Percentiles rank a stretch among this genome's conserved stretches.
These are phyloP conservation scores for Ormyrus thymus DNA, from an alignment of 2,888 invertebrate species.

Conservation along the genomic window DNA sequence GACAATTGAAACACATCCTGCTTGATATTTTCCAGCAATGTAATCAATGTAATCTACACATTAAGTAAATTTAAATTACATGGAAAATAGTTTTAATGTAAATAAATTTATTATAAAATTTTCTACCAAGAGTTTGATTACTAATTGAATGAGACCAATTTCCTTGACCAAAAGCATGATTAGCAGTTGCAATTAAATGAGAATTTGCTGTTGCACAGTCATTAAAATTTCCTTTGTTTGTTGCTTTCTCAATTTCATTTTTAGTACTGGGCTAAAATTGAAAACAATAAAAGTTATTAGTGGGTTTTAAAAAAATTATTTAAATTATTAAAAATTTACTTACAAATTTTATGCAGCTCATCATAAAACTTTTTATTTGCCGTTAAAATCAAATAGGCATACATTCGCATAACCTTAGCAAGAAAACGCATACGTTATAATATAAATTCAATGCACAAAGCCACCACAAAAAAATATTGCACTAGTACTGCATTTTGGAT, in stretches of 20 bases:
- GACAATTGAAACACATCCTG: conserved; percentile 57
- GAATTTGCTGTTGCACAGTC: conserved; percentile 5
- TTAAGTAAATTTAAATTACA: no score
- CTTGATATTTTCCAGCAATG: conserved; percentile 53
- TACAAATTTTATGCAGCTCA: conserved; percentile 58
- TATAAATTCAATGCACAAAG: no score
- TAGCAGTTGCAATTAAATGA: conserved; percentile 54
- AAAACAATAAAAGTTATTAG: not conserved
- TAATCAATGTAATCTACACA: conserved; percentile 58
- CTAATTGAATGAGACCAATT: conserved; percentile 59
- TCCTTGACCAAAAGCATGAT: conserved; percentile 54
- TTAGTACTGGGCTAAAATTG: conserved; percentile 50
- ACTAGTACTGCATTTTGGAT: no score
- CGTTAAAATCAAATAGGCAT: conserved; percentile 9
- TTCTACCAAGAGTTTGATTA: conserved; percentile 57
- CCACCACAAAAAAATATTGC: no score
- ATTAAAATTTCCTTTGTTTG: conserved; percentile 29
- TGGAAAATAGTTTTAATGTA: not conserved
- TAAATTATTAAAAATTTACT: conserved; percentile 19
- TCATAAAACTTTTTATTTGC: conserved; percentile 15
- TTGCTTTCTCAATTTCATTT: conserved; percentile 35
- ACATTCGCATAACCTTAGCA: conserved; percentile 32
- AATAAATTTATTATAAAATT: conserved; percentile 2
- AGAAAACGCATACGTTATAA: no score
- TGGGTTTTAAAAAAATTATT: not conserved